Evolutionary conservation across 2,888 invertebrate species (phyloP), one percentile per base, ranked within the genome.

Genomic region (Eretmocerus hayati): DNA sequence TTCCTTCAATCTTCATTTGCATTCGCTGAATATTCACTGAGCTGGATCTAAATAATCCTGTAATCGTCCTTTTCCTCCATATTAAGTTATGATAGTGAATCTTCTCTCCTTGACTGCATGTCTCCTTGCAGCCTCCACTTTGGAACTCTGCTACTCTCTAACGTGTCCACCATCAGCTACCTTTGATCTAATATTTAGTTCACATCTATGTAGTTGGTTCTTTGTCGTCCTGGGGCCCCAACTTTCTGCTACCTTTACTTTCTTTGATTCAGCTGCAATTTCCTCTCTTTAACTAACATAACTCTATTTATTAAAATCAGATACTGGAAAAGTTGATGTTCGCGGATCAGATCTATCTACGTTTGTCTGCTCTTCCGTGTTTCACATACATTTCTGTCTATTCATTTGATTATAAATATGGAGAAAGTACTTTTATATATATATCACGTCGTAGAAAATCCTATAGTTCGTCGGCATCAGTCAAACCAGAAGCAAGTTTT

Each of bases 401-500:
- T n/a, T 53, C 55, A 55, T 33, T 46, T 43, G 15, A 50, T 13
- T 41, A 38, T 45, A 18, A 44, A 37, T 37, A 49, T 49, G 54
- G 33, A 46, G n/a, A 37, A 20, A 11, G 42, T 33, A 19, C 35
- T 33, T 48, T 31, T 23, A 22, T 33, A 59, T 64, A 64, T 56
- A 58, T 60, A 58, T 63, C 8, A 26, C 6, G 26, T 26, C 6
- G 61, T n/a, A 65, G 59, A 60, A 58, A 51, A 60, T 61, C 61
- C n/a, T 39, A 61, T 49, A 64, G 62, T 65, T 62, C 60, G 60
- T 63, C 66, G 60, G 58, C 62, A 41, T 48, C 48, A 46, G 40
- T 52, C 46, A 43, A 46, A 52, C 48, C 48, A 67, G 63, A 67
- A 62, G 61, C 61, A 64, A 64, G 59, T 60, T 64, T 64, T 63